Percentiles rank a stretch among this genome's conserved stretches.
Conservation (phyloP, 1,140 invertebrate species). For the Orchestia grillus region DNA sequence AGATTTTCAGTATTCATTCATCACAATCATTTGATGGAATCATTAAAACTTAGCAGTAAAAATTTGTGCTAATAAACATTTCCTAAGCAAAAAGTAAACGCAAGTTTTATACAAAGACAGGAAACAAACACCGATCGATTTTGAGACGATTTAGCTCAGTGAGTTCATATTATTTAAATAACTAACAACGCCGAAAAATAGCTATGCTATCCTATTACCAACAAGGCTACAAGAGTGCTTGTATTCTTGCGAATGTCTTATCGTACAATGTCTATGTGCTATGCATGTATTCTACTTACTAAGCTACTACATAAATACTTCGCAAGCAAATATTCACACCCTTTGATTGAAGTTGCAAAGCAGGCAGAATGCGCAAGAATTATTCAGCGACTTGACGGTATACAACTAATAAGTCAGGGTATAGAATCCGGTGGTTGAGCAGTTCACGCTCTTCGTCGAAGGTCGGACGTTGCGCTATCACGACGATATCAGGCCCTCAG, state of each 20-base stretch:
- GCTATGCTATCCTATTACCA: neutral
- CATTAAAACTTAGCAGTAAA: too few species aligned
- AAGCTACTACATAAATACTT: neutral
- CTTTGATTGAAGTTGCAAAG: neutral
- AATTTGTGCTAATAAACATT: too few species aligned
- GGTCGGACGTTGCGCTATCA: neutral
- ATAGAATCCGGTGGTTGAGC: neutral
- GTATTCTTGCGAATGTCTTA: too few species aligned
- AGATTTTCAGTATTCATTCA: too few species aligned
- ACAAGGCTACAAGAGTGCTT: neutral
- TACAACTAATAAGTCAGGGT: neutral
- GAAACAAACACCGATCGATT: too few species aligned
- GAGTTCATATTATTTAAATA: too few species aligned
- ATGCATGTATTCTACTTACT: too few species aligned
- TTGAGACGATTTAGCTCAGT: too few species aligned
- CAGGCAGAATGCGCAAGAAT: neutral
- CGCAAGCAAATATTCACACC: neutral
- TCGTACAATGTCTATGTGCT: too few species aligned
- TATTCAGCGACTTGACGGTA: neutral
- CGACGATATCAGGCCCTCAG: neutral
- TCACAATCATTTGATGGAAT: too few species aligned
- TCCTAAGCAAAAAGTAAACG: too few species aligned
- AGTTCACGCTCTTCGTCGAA: neutral
- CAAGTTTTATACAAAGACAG: too few species aligned
- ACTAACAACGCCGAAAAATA: neutral